Percentiles rank a stretch among this genome's conserved stretches.
Conservation (phyloP, 2,888 invertebrate genomes). For the Glyphotaelius pellucidus region DNA sequence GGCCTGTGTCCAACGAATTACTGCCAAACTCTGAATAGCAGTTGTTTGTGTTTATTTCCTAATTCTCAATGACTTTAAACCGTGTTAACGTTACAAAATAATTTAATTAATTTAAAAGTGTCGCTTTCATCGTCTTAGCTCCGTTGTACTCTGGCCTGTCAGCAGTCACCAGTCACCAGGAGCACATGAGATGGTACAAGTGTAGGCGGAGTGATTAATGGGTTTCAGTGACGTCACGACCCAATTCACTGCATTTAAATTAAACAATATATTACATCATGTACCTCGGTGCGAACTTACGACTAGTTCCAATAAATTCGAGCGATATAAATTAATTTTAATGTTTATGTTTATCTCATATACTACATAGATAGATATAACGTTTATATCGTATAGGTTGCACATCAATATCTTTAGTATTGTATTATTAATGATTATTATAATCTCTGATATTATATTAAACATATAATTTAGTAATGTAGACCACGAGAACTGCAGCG, state of each 20-base stretch:
- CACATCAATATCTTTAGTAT: too few species aligned
- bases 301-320: neutral
- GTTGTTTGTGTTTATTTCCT: too few species aligned
- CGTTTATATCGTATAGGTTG: too few species aligned
- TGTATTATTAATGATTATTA: too few species aligned
- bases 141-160: neutral
- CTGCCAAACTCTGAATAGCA: too few species aligned
- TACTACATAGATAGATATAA: neutral
- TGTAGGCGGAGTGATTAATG: conserved; percentile 18
- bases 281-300: neutral
- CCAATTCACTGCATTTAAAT: conserved; percentile 27
- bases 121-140: neutral
- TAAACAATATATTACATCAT: neutral
- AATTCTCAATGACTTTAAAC: too few species aligned
- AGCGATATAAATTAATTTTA: neutral
- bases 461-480: too few species aligned
- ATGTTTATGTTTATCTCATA: neutral
- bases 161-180: neutral
- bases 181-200: neutral
- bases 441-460: too few species aligned
- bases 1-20: too few species aligned
- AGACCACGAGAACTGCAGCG: too few species aligned
- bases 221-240: conserved; percentile 27
- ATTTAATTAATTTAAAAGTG: neutral
- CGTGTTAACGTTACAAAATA: neutral